Base-by-base conservation (phyloP, 2,113 vertebrate species). In the Lasiurus borealis region DNA sequence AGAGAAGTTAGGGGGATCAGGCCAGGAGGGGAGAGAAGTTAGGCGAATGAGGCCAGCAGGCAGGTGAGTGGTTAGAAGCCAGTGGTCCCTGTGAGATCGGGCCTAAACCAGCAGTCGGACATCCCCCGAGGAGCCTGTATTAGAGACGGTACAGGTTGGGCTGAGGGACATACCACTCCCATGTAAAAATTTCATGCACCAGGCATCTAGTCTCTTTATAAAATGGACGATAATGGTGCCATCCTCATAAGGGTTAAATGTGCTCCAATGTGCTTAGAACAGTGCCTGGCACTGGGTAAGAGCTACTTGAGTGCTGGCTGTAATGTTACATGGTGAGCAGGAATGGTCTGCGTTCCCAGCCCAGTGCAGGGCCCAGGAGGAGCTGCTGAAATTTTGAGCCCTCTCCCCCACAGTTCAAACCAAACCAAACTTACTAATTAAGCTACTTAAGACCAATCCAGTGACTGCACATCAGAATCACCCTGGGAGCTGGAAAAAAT, bases 261-360 rank as follows among this genome's bases (percentile, higher is more conserved):
- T 23, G 76, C 62, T 59, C n/a, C 46, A 21, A 13, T 7, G 23
- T 1, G n/a, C 85, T 66, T 18, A 29, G 8, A 87, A 52, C 21
- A 44, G 64, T 10, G 12, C 50, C 80, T 1, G 3, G 23, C 11
- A 6, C 12, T 40, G 2, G 4, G 23, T 8, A 3, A 31, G 57
- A 2, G 7, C 50, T 8, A 19, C 76, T 64, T 27, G 27, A 12
- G 40, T 12, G 15, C 13, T 31, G 25, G 66, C 59, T 21, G 5
- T 12, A 6, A 14, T 1, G 14, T 14, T 64, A 59, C 19, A 18
- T 54, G 52, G 15, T 54, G 16, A 54, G 18, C 16, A 54, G 46
- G 48, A 83, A 50, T 0, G 14, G 84, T n/a, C 62, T 72, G 27
- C 9, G 16, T 9, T 2, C 15, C 6, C 50, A 0, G 0, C 27